phyloP scores from a whole-genome alignment of 2,888 invertebrate genomes.

The Thera obeliscata region DNA sequence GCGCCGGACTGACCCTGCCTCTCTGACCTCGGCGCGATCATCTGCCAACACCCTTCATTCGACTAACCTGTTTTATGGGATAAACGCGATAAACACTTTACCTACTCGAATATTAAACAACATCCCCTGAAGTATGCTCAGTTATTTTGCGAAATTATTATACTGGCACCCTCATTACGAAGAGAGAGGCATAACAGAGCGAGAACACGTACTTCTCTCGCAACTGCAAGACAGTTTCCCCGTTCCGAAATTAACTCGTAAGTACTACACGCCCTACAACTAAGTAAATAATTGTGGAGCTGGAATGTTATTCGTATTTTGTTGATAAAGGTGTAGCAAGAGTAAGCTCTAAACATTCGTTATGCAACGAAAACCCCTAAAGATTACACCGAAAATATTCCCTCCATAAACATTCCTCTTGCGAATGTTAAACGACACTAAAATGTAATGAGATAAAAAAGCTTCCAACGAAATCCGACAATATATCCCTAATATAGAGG shows the following conservation, averaged over 20 bases:
- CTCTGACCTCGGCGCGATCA: constrained; percentile 72
- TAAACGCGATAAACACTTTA: constrained; percentile 67
- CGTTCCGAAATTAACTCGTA: constrained; percentile 52
- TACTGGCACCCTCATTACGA: constrained; percentile 52
- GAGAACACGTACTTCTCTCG: constrained; percentile 51
- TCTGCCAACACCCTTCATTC: constrained; percentile 70
- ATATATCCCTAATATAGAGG: constrained; percentile 51
- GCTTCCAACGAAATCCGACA: constrained; percentile 43
- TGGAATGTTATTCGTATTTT: constrained; percentile 17
- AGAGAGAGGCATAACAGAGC: constrained; percentile 50
- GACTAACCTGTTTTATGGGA: constrained; percentile 74
- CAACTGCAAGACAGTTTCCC: constrained; percentile 53
- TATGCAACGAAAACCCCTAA: constrained; percentile 24
- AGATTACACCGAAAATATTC: constrained; percentile 23
- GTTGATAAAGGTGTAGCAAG: constrained; percentile 8
- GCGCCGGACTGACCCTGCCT: constrained; percentile 69
- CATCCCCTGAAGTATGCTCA: constrained; percentile 55
- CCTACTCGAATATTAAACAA: constrained; percentile 63
- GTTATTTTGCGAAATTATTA: constrained; percentile 60
- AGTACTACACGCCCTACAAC: constrained; percentile 38
- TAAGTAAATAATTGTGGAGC: constrained; percentile 38
- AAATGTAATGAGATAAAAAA: constrained; percentile 49
- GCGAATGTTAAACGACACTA: constrained; percentile 35
- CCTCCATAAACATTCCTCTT: constrained; percentile 18
- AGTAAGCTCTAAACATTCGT: constrained; percentile 16